A percentile compares a stretch with the other conserved stretches of the same genome.
These are phyloP conservation scores for Nemurella pictetii DNA, from an alignment of 2,888 invertebrate species.

Conservation along the genomic window DNA sequence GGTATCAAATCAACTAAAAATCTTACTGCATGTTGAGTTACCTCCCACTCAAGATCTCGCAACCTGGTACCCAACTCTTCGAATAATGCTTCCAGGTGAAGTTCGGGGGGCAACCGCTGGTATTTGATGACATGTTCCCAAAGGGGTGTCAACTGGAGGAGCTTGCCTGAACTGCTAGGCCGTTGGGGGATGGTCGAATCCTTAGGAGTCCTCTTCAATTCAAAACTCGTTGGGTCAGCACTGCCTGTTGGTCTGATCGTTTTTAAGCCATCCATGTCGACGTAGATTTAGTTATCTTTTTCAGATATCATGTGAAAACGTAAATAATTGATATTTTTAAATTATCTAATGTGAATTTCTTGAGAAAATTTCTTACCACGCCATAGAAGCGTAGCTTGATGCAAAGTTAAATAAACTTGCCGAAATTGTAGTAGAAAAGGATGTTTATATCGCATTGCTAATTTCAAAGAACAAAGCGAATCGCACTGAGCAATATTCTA, in stretches of 20 bases:
- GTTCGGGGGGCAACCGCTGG: conserved; percentile 69
- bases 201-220: conserved; percentile 1
- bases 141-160: conserved; percentile 68
- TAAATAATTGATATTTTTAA: neutral
- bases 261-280: conserved; percentile 36
- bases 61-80: conserved; percentile 72
- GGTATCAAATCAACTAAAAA: conserved; percentile 79
- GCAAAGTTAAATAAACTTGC: no score
- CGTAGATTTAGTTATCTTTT: neutral
- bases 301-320: neutral
- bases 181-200: neutral
- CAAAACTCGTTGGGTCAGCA: conserved; percentile 6
- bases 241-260: conserved; percentile 31
- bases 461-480: no score
- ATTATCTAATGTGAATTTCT: no score
- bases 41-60: conserved; percentile 80
- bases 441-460: no score
- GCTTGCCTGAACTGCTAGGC: conserved; percentile 33
- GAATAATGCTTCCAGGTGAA: conserved; percentile 68
- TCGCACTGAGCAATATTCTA: no score
- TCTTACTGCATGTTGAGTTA: conserved; percentile 77
- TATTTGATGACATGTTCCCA: conserved; percentile 80
- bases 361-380: neutral
- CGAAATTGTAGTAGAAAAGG: no score
- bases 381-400: neutral